These are phyloP conservation scores for Sphinx pinastri DNA, from an alignment of 2,888 invertebrate species.

Conservation along the genomic window DNA sequence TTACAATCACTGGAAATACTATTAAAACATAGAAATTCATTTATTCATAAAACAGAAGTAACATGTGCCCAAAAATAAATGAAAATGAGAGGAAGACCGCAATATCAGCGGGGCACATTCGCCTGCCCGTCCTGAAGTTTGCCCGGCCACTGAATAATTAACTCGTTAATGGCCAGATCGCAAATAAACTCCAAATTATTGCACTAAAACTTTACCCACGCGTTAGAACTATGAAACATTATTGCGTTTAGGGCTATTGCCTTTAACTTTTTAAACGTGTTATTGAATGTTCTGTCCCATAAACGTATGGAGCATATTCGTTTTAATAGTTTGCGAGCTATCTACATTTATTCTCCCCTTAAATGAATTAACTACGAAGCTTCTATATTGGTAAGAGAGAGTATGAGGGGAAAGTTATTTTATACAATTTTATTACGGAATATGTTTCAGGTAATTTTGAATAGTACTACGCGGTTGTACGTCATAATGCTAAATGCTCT, in stretches of 20 bases:
- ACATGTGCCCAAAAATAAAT: constrained; percentile 39
- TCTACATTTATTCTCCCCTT: too few species aligned
- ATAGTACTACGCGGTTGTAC: neutral
- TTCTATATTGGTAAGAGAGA: too few species aligned
- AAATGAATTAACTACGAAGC: too few species aligned
- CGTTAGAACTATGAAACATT: constrained; percentile 55
- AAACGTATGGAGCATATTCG: neutral
- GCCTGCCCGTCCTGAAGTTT: constrained; percentile 47
- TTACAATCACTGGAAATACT: too few species aligned
- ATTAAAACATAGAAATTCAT: neutral
- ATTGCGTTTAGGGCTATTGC: constrained; percentile 37
- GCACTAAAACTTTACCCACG: constrained; percentile 61
- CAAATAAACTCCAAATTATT: constrained; percentile 80
- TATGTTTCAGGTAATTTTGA: neutral
- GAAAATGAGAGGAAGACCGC: constrained; percentile 38
- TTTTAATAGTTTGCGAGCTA: neutral
- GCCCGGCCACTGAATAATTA: constrained; percentile 72
- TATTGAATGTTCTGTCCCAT: constrained; percentile 4
- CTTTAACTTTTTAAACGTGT: constrained; percentile 31
- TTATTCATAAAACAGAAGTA: constrained; percentile 24
- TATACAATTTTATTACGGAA: too few species aligned
- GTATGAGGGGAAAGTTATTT: too few species aligned
- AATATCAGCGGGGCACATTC: constrained; percentile 49
- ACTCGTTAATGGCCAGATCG: constrained; percentile 75
- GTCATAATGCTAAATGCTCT: too few species aligned